Conservation (phyloP, 64 coral and sea anemone genomes). For the Pocillopora damicornis region DNA sequence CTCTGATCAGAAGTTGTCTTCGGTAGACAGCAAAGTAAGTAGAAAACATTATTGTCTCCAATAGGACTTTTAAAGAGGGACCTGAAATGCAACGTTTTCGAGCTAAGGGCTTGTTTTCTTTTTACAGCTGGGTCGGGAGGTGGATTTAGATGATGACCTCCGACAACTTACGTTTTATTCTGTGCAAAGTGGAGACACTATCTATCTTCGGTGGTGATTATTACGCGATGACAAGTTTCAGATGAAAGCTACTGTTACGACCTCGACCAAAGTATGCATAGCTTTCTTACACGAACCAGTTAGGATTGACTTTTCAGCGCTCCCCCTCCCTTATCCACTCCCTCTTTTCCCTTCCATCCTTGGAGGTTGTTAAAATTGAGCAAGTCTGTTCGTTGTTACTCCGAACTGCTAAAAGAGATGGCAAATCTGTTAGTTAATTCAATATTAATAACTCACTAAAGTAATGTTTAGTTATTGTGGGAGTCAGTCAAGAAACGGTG, state of each 20-base stretch:
- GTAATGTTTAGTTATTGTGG: too few species aligned
- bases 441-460: too few species aligned
- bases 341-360: too few species aligned
- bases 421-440: too few species aligned
- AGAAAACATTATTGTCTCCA: too few species aligned
- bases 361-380: not conserved
- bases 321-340: too few species aligned
- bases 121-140: slow-evolving; percentile 74
- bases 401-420: too few species aligned
- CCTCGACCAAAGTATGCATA: not conserved
- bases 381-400: not conserved
- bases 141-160: slow-evolving; percentile 85
- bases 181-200: slow-evolving; percentile 61
- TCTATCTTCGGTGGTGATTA: slow-evolving; percentile 77
- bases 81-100: not conserved
- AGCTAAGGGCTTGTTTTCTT: slow-evolving; percentile 20
- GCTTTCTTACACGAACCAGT: not conserved
- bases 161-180: slow-evolving; percentile 92
- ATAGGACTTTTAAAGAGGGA: too few species aligned
- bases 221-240: not conserved
- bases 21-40: slow-evolving; percentile 78
- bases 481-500: too few species aligned
- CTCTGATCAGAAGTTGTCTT: slow-evolving; percentile 75
- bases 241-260: not conserved
- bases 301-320: not conserved